phyloP scores from a whole-genome alignment of 2,888 invertebrate genomes.

The Ichneumoninae sp. region DNA sequence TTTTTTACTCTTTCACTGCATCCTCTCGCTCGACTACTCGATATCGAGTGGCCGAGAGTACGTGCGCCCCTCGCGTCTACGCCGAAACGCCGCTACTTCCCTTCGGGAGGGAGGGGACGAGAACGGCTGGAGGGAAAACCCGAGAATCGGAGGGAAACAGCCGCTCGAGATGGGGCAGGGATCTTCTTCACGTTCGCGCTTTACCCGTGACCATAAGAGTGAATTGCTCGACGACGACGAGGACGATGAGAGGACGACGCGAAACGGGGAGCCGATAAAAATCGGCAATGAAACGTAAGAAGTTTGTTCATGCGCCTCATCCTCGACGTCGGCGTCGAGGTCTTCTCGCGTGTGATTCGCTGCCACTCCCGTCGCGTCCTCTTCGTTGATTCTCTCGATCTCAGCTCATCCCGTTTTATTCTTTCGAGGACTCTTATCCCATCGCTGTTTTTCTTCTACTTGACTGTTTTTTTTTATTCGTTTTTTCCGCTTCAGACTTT shows the following conservation, averaged over 20 bases:
- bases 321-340: not conserved
- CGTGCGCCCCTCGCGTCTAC: conserved; percentile 10
- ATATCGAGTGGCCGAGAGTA: conserved; percentile 43
- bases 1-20: conserved; percentile 4
- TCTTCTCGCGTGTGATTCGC: conserved; percentile 8
- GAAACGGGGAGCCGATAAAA: conserved; percentile 75
- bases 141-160: not conserved
- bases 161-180: conserved; percentile 12
- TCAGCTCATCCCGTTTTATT: conserved; percentile 60
- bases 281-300: conserved; percentile 79
- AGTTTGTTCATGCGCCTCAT: conserved; percentile 69
- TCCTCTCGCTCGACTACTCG: conserved; percentile 51
- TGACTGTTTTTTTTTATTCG: conserved; percentile 3
- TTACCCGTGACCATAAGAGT: conserved; percentile 64
- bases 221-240: conserved; percentile 57
- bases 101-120: not conserved
- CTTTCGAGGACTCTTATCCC: conserved; percentile 34
- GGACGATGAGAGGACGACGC: conserved; percentile 23
- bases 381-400: conserved; percentile 56
- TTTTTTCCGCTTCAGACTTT: not conserved
- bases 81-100: not conserved
- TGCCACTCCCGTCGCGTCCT: conserved; percentile 16
- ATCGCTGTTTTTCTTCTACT: conserved; percentile 30
- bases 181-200: conserved; percentile 54
- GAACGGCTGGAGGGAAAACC: not conserved